Evolutionary conservation across 2,113 vertebrate species (phyloP), one percentile per base, ranked within the genome.

Genomic region (Nicator chloris): DNA sequence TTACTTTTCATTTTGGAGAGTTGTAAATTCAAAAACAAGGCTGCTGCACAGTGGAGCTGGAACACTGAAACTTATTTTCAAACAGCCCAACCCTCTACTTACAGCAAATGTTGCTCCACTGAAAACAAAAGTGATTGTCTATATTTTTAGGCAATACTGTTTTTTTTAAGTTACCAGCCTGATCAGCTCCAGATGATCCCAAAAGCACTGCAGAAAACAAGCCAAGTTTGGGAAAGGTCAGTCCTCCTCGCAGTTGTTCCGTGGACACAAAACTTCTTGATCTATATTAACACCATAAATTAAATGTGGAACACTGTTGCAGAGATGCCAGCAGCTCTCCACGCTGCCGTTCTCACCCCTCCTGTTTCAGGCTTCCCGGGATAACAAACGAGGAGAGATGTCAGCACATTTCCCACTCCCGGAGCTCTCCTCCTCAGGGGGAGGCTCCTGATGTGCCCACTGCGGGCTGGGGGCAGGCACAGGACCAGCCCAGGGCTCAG

Each of bases 1-100:
- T 97, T 93, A 66, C 88, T 96, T 95, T 92, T 94, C 91, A 93
- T 93, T 96, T 94, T 68, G 91, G 76, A 90, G 92, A 78, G 86
- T 76, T 95, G 89, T 92, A 77, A 86, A 85, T 92, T 68, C 75
- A 83, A 96, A 95, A 86, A 69, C 61, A 30, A 92, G 85, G 86
- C 91, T 85, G 85, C 57, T 56, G 85, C 80, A 59, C 79, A 53
- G 65, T 4, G 26, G 75, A 78, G 77, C 61, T 66, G 84, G 65
- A 95, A 82, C 39, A 11, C 75, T 42, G 81, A 31, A 49, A 53
- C 75, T 44, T 75, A 9, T 44, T 82, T 83, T 60, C 81, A 75
- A 70, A 86, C 70, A 69, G 51, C 21, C 75, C 85, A 92, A 78
- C 78, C 93, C 88, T 92, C 83, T 40, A 64, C 92, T 95, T 81